phyloP scores from a whole-genome alignment of 2,888 invertebrate species.

The Drymonia ruficornis region DNA sequence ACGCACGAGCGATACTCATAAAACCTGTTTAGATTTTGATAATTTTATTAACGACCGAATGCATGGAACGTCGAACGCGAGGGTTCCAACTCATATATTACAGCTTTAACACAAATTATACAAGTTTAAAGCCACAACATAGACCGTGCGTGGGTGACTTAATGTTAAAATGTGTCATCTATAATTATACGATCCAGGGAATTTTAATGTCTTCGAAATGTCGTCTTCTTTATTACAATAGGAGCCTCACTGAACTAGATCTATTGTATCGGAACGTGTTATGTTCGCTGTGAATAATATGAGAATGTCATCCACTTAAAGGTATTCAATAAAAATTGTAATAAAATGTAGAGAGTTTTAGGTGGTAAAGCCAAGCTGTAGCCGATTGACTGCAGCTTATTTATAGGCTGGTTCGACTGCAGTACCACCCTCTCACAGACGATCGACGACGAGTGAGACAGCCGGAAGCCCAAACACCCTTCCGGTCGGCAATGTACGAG shows the following conservation, averaged over 20 bases:
- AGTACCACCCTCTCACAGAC: too few relatives aligned
- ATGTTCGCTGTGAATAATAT: slow-evolving; percentile 61
- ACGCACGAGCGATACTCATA: slow-evolving; percentile 76
- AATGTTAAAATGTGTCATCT: slow-evolving; percentile 83
- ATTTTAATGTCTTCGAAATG: slow-evolving; percentile 82
- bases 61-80: slow-evolving; percentile 73
- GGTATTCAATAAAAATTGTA: slow-evolving; percentile 26
- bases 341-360: slow-evolving; percentile 43
- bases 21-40: slow-evolving; percentile 84
- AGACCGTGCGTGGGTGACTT: slow-evolving; percentile 79
- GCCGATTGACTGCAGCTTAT: too few relatives aligned
- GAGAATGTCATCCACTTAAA: slow-evolving; percentile 29
- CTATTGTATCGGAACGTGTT: slow-evolving; percentile 72
- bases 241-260: slow-evolving; percentile 72
- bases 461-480: too few relatives aligned
- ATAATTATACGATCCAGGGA: slow-evolving; percentile 82
- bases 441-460: too few relatives aligned
- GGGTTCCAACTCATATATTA: slow-evolving; percentile 82
- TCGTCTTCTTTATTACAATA: slow-evolving; percentile 81
- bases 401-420: too few relatives aligned
- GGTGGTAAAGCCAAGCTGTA: too few relatives aligned
- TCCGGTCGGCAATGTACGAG: too few relatives aligned
- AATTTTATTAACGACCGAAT: slow-evolving; percentile 84
- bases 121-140: slow-evolving; percentile 82
- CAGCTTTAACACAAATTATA: slow-evolving; percentile 84